phyloP scores from a whole-genome alignment of 2,888 invertebrate species.

The Caenorhabditis drosophilae region DNA sequence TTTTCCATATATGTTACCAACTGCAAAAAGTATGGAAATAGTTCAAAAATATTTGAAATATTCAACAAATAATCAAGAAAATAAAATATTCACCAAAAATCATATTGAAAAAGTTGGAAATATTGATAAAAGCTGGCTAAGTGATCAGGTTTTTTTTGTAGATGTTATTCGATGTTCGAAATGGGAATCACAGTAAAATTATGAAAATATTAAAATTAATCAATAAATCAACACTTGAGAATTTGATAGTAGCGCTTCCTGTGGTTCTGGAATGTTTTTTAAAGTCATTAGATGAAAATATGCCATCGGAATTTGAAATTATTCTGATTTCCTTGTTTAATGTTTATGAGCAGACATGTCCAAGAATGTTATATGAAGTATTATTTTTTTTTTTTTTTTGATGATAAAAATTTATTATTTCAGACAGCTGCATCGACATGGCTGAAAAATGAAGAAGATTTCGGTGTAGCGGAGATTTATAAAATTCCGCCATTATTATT shows the following conservation, averaged over 20 bases:
- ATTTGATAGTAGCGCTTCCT: not conserved
- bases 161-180: not conserved
- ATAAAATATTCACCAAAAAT: not conserved
- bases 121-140: no score
- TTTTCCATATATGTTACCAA: slow-evolving; percentile 47
- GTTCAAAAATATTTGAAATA: not conserved
- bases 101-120: not conserved
- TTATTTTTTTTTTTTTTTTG: not conserved
- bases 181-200: not conserved
- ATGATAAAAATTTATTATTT: slow-evolving; percentile 6
- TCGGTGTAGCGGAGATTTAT: slow-evolving; percentile 26
- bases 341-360: slow-evolving; percentile 14
- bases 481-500: slow-evolving; percentile 42
- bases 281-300: slow-evolving; percentile 9
- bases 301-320: not conserved
- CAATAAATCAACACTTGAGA: not conserved
- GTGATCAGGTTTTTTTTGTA: not conserved
- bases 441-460: slow-evolving; percentile 10
- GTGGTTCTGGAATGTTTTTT: slow-evolving; percentile 4
- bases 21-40: slow-evolving; percentile 4
- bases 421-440: slow-evolving; percentile 7
- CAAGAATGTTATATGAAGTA: slow-evolving; percentile 28
- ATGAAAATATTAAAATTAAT: not conserved
- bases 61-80: not conserved
- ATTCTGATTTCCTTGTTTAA: slow-evolving; percentile 8